phyloP scores from a whole-genome alignment of 2,797 vertebrate species.

The Halcyon leucocephala region DNA sequence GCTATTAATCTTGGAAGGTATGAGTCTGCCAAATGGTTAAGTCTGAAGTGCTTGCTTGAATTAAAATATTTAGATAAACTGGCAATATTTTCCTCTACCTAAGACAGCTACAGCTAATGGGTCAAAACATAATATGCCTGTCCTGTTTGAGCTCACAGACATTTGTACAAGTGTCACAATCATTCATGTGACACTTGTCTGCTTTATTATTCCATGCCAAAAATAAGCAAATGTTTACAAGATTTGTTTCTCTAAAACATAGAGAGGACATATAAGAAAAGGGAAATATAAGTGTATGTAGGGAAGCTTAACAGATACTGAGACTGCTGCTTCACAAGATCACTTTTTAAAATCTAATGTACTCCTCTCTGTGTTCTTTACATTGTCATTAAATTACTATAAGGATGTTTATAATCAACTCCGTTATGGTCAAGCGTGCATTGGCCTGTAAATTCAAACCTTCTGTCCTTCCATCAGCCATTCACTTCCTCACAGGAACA shows the following conservation, averaged over 20 bases:
- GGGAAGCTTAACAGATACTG: not conserved
- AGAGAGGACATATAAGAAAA: not conserved
- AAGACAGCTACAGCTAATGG: constrained; percentile 16
- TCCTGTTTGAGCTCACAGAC: constrained; percentile 44
- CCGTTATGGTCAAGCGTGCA: not conserved
- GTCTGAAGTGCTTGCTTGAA: not conserved
- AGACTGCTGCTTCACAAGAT: not conserved
- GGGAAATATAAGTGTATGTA: not conserved
- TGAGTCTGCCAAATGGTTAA: not conserved
- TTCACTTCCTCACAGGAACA: not conserved
- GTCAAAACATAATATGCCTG: constrained; percentile 56
- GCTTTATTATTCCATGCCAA: constrained; percentile 60
- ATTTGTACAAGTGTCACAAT: constrained; percentile 62
- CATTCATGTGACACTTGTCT: constrained; percentile 65
- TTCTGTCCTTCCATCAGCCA: not conserved
- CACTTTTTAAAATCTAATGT: not conserved
- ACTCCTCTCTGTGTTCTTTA: not conserved
- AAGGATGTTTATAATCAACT: not conserved
- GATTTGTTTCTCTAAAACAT: constrained; percentile 35
- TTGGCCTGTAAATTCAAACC: constrained; percentile 4
- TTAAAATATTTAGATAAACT: not conserved
- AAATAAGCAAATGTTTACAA: constrained; percentile 23
- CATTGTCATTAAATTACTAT: not conserved
- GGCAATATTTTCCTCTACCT: not conserved
- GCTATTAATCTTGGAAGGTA: not conserved